phyloP scores from a whole-genome alignment of 2,888 invertebrate species.

The Aquatica leii region DNA sequence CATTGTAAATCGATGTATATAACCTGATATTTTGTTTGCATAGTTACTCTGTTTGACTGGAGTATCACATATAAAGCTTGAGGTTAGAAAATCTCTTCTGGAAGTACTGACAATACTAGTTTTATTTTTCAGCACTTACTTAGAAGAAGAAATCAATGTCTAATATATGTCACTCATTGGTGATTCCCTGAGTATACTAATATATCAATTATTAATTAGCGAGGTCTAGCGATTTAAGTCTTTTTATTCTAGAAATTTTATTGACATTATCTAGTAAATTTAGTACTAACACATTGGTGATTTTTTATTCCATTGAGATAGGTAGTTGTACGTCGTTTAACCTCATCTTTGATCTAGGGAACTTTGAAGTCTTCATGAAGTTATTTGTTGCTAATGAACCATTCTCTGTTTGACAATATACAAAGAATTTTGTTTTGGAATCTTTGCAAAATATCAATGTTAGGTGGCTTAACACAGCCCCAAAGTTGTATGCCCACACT shows the following conservation, averaged over 20 bases:
- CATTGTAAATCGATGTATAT: too few species aligned
- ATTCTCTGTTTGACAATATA: background rate
- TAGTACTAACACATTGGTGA: slow-evolving; percentile 9
- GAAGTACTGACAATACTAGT: too few species aligned
- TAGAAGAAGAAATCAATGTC: too few species aligned
- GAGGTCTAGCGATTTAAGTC: slow-evolving; percentile 1
- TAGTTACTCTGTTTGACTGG: too few species aligned
- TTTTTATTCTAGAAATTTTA: background rate
- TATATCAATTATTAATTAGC: too few species aligned
- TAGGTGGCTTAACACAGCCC: background rate
- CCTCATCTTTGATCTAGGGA: slow-evolving; percentile 7
- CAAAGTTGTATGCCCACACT: slow-evolving; percentile 4
- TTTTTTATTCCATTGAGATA: background rate
- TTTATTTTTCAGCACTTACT: too few species aligned
- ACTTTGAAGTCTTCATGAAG: slow-evolving; percentile 1
- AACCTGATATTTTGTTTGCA: too few species aligned
- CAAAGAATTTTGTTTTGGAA: background rate
- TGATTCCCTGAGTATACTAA: background rate
- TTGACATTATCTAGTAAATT: slow-evolving; percentile 3
- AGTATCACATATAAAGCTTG: too few species aligned
- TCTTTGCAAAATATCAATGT: background rate
- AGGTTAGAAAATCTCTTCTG: too few species aligned
- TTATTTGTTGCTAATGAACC: too few species aligned
- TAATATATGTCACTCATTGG: slow-evolving; percentile 2
- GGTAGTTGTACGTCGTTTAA: slow-evolving; percentile 5